Conservation (phyloP, 1,140 invertebrate genomes). For the Hestina assimilis region DNA sequence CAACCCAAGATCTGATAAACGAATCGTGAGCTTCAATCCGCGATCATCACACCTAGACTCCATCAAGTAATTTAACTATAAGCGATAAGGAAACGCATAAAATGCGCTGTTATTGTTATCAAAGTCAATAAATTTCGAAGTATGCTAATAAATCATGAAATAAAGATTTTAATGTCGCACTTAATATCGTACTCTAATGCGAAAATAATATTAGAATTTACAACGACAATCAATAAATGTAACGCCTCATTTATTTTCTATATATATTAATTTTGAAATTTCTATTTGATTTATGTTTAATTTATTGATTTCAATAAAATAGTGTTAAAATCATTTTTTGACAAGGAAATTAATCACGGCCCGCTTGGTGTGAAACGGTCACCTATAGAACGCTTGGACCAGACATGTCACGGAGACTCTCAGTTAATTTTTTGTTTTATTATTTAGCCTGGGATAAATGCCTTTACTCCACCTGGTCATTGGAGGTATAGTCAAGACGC, state of each 20-base stretch:
- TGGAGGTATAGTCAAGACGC: too few relatives aligned
- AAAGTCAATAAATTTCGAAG: background rate
- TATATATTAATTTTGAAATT: too few relatives aligned
- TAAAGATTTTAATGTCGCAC: background rate
- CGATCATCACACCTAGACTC: constrained; percentile 22
- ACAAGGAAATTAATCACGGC: too few relatives aligned
- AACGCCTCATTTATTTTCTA: background rate
- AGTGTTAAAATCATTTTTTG: too few relatives aligned
- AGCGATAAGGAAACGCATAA: constrained; percentile 10
- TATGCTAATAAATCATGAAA: background rate
- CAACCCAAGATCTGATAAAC: constrained; percentile 61
- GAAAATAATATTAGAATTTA: background rate
- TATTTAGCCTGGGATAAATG: too few relatives aligned
- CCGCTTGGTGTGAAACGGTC: too few relatives aligned
- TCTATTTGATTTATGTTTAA: too few relatives aligned
- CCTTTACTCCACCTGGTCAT: too few relatives aligned
- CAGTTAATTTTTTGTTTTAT: too few relatives aligned
- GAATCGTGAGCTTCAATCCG: constrained; percentile 33
- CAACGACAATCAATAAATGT: background rate
- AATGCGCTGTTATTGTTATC: constrained; percentile 3
- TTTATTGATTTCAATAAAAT: too few relatives aligned
- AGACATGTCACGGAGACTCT: too few relatives aligned
- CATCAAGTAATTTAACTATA: constrained; percentile 1
- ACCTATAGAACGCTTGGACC: too few relatives aligned
- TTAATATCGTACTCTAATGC: background rate